Conservation (phyloP, 2,113 vertebrate species). For the Phodopus roborovskii region DNA sequence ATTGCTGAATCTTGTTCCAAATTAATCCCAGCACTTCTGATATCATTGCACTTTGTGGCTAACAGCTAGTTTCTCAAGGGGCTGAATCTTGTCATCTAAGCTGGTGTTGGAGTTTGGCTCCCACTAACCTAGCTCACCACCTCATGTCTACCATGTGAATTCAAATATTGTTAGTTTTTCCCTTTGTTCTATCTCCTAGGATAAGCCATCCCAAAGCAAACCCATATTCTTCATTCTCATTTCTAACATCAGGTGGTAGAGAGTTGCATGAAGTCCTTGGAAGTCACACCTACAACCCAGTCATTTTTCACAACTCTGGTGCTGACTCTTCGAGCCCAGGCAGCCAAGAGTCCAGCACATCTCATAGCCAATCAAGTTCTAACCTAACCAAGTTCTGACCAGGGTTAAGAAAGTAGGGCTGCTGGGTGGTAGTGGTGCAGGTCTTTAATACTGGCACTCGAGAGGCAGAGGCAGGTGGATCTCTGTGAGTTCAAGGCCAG, state of each 20-base stretch:
- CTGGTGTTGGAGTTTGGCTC: neutral
- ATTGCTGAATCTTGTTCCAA: neutral
- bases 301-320: neutral
- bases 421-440: too few species aligned
- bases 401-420: neutral
- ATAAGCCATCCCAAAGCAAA: neutral
- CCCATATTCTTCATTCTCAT: neutral
- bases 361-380: neutral
- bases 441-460: too few species aligned
- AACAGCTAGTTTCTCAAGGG: neutral
- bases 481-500: too few species aligned
- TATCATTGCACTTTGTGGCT: neutral
- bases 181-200: neutral
- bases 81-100: neutral
- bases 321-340: neutral
- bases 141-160: neutral
- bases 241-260: neutral
- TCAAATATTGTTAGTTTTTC: constrained; percentile 3
- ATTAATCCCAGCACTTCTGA: neutral
- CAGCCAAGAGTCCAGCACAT: neutral
- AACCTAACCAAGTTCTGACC: neutral
- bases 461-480: too few species aligned
- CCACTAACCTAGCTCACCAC: neutral
- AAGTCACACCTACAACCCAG: constrained; percentile 1
- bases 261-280: neutral